Conservation (phyloP, 2,888 invertebrate species). For the Operophtera brumata region DNA sequence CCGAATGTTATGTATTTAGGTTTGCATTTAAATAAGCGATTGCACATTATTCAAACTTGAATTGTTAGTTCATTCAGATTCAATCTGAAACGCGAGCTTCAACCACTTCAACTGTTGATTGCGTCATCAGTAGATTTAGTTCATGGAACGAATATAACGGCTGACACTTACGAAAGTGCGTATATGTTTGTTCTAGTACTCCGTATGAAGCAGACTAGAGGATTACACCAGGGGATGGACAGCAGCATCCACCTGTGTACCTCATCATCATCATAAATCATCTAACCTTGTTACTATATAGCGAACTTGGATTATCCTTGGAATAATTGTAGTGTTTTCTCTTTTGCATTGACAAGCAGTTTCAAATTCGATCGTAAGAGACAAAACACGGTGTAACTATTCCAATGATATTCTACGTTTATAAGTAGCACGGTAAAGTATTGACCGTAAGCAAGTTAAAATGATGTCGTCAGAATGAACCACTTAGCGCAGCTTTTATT, state of each 20-base stretch:
- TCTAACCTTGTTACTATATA: no score
- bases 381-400: no score
- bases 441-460: not conserved
- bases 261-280: no score
- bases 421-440: no score
- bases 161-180: conserved; percentile 3
- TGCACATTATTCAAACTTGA: conserved; percentile 15
- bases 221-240: no score
- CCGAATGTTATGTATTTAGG: conserved; percentile 14
- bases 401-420: no score
- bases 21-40: conserved; percentile 15
- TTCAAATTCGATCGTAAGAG: no score
- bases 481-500: conserved; percentile 53
- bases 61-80: conserved; percentile 20
- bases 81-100: conserved; percentile 16
- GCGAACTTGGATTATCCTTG: no score
- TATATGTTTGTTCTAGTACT: not conserved
- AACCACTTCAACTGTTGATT: conserved; percentile 15
- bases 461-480: conserved; percentile 49
- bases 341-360: no score
- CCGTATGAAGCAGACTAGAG: no score
- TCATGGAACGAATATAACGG: conserved; percentile 21
- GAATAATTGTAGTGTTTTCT: no score
- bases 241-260: no score
- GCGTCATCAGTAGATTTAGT: conserved; percentile 20